These are phyloP conservation scores for Eilema sororculum DNA, from an alignment of 2,888 invertebrate species.

Conservation along the genomic window DNA sequence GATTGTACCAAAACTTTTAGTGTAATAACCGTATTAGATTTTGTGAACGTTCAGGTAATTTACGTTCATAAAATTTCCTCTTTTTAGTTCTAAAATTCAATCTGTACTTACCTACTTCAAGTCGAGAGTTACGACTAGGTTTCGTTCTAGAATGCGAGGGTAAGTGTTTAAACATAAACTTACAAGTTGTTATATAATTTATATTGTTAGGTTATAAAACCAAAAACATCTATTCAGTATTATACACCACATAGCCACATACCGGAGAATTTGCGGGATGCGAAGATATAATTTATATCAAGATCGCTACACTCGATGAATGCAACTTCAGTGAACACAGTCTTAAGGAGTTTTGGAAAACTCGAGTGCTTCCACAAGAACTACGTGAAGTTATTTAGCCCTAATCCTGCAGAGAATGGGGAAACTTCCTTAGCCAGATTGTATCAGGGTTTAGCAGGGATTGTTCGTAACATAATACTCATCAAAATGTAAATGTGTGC, in stretches of 20 bases:
- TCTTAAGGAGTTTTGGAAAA: background rate
- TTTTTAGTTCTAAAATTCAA: too few species aligned
- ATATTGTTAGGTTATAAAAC: background rate
- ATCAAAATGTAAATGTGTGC: background rate
- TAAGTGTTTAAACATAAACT: too few species aligned
- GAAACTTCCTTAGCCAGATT: background rate
- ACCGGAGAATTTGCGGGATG: background rate
- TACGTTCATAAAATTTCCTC: too few species aligned
- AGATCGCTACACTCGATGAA: background rate
- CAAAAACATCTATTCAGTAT: background rate
- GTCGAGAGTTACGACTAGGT: too few species aligned
- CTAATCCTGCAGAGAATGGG: background rate
- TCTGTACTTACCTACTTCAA: too few species aligned
- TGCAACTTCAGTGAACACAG: slow-evolving; percentile 1
- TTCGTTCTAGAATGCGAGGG: too few species aligned
- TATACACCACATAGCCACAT: background rate
- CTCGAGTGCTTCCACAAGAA: background rate
- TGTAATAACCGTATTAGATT: too few species aligned
- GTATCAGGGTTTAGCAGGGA: slow-evolving; percentile 4
- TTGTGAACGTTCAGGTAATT: too few species aligned
- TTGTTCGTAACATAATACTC: background rate
- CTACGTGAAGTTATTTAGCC: slow-evolving; percentile 3
- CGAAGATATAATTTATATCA: too few species aligned
- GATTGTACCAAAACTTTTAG: too few species aligned
- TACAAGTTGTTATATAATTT: too few species aligned